phyloP scores from a whole-genome alignment of 2,113 vertebrate genomes.

The Heptranchias perlo region DNA sequence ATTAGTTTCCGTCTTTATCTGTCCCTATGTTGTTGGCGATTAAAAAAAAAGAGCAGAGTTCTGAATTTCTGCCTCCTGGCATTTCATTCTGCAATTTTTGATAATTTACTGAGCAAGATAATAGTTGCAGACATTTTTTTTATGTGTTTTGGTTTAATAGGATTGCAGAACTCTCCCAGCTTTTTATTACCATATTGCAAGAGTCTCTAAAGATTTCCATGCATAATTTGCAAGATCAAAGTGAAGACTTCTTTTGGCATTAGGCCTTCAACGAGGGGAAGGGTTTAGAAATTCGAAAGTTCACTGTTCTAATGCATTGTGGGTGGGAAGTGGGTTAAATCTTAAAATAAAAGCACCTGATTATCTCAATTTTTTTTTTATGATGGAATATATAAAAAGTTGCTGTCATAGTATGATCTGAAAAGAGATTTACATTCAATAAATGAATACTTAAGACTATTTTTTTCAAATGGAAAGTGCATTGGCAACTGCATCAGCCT shows the following conservation, averaged over 20 bases:
- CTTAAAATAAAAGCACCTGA: background rate
- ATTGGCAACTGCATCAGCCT: background rate
- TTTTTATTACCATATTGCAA: constrained; percentile 29
- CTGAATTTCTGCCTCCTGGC: constrained; percentile 25
- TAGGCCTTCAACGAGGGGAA: background rate
- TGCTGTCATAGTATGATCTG: background rate
- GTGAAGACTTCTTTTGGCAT: background rate
- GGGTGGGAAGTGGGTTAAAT: background rate
- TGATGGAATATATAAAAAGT: background rate
- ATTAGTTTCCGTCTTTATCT: constrained; percentile 23
- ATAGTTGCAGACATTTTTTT: background rate
- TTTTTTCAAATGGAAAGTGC: background rate
- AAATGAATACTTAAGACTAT: background rate
- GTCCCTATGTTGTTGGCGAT: background rate
- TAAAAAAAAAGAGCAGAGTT: constrained; percentile 12
- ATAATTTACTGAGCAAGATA: constrained; percentile 15
- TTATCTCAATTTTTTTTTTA: background rate
- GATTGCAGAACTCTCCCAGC: constrained; percentile 23
- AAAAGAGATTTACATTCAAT: background rate
- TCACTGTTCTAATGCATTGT: background rate
- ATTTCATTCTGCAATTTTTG: constrained; percentile 24
- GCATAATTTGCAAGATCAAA: constrained; percentile 28
- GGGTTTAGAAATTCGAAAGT: background rate
- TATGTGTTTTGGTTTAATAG: constrained; percentile 9
- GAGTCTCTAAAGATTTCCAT: constrained; percentile 4